Evolutionary conservation across 1,140 invertebrate species (phyloP).

Genomic region (Notospermus geniculatus): DNA sequence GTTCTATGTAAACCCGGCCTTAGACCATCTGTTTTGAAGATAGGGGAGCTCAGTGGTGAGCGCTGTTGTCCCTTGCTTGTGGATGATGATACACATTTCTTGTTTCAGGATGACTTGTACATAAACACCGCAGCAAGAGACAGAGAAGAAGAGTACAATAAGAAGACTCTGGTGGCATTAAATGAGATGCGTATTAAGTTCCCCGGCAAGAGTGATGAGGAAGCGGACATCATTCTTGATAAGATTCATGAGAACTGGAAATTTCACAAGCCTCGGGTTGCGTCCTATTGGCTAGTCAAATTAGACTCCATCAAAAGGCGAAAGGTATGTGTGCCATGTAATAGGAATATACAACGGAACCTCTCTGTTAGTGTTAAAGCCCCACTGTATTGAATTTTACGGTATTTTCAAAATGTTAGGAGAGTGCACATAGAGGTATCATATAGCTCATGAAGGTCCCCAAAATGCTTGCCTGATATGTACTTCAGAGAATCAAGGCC

Average conservation of each 20-base stretch:
- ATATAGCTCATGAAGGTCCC: no score
- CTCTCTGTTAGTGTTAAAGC: neutral
- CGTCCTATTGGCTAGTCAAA: slow-evolving; percentile 56
- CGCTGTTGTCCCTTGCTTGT: no score
- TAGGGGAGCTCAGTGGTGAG: neutral
- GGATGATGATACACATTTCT: neutral
- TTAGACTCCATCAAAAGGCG: slow-evolving; percentile 52
- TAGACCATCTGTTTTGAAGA: no score
- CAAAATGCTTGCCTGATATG: no score
- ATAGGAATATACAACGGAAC: neutral
- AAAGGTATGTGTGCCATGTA: slow-evolving; percentile 37
- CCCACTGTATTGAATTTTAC: neutral
- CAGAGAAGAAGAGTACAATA: slow-evolving; percentile 44
- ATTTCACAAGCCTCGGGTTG: slow-evolving; percentile 53
- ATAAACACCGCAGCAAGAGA: slow-evolving; percentile 36
- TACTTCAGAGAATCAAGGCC: no score
- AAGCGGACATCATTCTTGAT: slow-evolving; percentile 49
- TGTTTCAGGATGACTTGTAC: slow-evolving; percentile 35
- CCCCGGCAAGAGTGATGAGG: slow-evolving; percentile 51
- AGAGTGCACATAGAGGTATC: no score
- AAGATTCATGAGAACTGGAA: slow-evolving; percentile 54
- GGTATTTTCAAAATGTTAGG: neutral
- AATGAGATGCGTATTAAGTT: slow-evolving; percentile 56
- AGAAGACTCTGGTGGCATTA: slow-evolving; percentile 38
- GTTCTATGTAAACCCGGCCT: no score